Evolutionary conservation across 2,113 vertebrate species (phyloP).

Genomic region (Ictidomys tridecemlineatus): DNA sequence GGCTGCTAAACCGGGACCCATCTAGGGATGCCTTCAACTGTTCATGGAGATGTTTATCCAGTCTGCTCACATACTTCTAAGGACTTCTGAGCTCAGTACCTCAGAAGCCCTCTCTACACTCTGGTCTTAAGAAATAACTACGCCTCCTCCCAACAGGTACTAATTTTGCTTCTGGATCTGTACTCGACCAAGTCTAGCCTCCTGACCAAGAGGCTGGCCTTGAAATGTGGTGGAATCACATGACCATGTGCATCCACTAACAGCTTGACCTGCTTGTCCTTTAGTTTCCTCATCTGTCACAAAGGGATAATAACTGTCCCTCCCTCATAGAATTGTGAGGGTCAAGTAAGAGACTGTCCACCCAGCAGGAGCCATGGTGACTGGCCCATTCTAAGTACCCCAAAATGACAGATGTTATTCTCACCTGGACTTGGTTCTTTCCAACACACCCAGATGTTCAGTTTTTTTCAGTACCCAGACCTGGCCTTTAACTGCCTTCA

Average conservation of each 20-base stretch:
- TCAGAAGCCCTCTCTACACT: neutral
- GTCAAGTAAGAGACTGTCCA: neutral
- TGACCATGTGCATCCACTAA: neutral
- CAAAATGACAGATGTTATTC: neutral
- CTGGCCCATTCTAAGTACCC: neutral
- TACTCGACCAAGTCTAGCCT: neutral
- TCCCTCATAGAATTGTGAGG: neutral
- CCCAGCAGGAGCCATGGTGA: neutral
- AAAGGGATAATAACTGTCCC: neutral
- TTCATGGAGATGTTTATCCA: neutral
- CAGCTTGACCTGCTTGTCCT: neutral
- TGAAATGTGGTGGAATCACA: neutral
- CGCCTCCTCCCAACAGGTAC: neutral
- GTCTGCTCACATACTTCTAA: neutral
- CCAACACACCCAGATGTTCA: neutral
- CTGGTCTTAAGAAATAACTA: neutral
- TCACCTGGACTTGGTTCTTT: neutral
- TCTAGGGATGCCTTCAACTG: neutral
- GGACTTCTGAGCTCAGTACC: neutral
- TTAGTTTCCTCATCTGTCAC: neutral
- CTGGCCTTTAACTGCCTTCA: neutral
- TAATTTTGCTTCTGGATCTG: neutral
- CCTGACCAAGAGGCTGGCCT: neutral
- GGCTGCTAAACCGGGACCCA: neutral
- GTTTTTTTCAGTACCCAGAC: too few relatives aligned